Evolutionary conservation across 1,140 invertebrate species (phyloP).

Genomic region (Bombus picipes): DNA sequence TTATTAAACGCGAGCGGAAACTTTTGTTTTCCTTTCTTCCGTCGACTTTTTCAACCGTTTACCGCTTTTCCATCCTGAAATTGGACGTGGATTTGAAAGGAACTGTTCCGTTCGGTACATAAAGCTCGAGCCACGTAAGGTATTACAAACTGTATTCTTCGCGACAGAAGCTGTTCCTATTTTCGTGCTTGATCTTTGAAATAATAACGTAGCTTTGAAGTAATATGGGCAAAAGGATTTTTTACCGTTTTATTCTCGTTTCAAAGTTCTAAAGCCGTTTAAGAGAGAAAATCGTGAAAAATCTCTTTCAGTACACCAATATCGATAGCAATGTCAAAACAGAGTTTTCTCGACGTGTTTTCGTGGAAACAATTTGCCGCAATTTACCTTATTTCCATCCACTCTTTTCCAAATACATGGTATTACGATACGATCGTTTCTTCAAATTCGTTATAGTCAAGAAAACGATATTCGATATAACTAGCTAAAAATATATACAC

Average conservation of each 20-base stretch:
- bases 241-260: background rate
- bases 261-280: background rate
- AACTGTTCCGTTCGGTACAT: background rate
- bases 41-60: background rate
- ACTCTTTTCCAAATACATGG: background rate
- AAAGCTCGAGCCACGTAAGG: background rate
- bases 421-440: background rate
- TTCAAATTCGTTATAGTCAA: background rate
- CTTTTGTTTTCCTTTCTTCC: conserved; percentile 18
- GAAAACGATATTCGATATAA: background rate
- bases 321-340: background rate
- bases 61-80: background rate
- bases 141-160: background rate
- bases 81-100: background rate
- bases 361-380: background rate
- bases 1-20: conserved; percentile 9
- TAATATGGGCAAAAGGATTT: background rate
- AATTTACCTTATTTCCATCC: background rate
- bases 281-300: background rate
- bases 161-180: background rate
- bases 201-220: background rate
- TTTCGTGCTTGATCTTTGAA: conserved; percentile 1
- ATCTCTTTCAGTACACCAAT: background rate
- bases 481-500: background rate
- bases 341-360: background rate